phyloP scores from a whole-genome alignment of 2,888 invertebrate species.

The Cephus pygmeus region DNA sequence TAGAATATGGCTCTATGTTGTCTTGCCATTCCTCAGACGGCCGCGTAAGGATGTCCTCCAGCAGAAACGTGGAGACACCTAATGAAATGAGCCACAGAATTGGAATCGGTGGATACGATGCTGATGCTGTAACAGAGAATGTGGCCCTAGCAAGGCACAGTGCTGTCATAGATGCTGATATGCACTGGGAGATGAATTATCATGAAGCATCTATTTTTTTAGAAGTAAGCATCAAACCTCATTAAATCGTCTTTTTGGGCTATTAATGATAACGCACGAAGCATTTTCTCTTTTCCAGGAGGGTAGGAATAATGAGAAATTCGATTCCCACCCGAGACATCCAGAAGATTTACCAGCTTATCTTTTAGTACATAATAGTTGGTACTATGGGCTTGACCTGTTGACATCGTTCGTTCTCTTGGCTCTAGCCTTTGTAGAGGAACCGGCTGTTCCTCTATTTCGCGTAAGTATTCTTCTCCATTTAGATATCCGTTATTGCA shows the following conservation, averaged over 20 bases:
- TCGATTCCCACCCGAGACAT: conserved; percentile 86
- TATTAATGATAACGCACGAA: conserved; percentile 4
- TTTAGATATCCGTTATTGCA: no score
- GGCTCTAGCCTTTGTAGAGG: conserved; percentile 81
- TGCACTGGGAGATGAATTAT: conserved; percentile 89
- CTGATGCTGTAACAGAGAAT: conserved; percentile 51
- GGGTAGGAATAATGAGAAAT: conserved; percentile 91
- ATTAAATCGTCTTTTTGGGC: not conserved
- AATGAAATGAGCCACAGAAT: conserved; percentile 49
- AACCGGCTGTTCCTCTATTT: conserved; percentile 81
- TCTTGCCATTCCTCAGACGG: conserved; percentile 59
- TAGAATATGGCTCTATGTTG: conserved; percentile 65
- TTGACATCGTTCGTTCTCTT: conserved; percentile 80
- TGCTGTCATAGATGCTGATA: conserved; percentile 53
- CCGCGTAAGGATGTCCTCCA: conserved; percentile 44
- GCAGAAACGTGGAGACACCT: conserved; percentile 39
- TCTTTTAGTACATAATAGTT: conserved; percentile 85
- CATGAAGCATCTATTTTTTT: conserved; percentile 90
- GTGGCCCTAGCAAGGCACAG: conserved; percentile 49
- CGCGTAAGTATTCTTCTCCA: conserved; percentile 65
- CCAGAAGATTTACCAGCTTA: conserved; percentile 88
- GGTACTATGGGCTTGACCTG: conserved; percentile 87
- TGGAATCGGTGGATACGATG: conserved; percentile 35
- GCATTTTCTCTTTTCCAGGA: conserved; percentile 71
- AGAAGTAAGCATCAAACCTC: conserved; percentile 70